These are phyloP conservation scores for Pelochelys cantorii DNA, from an alignment of 2,797 vertebrate genomes.

Conservation along the genomic window DNA sequence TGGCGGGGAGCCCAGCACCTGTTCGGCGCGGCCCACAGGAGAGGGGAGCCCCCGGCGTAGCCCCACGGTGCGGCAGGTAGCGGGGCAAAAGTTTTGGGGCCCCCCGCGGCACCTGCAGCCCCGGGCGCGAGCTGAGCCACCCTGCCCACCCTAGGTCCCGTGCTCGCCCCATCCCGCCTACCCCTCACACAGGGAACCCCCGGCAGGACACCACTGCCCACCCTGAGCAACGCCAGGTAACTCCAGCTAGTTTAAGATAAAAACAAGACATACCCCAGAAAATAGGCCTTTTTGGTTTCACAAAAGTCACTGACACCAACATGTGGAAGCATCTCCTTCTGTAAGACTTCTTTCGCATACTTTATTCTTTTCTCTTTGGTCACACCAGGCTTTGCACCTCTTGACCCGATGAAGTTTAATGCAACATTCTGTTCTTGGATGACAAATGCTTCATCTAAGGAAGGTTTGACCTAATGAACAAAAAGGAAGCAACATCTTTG, in stretches of 20 bases:
- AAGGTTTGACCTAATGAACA: conserved; percentile 91
- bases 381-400: conserved; percentile 97
- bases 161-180: too few relatives aligned
- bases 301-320: conserved; percentile 99
- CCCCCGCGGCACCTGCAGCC: too few relatives aligned
- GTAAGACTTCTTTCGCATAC: conserved; percentile 97
- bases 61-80: too few relatives aligned
- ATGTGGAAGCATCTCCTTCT: conserved; percentile 98
- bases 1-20: too few relatives aligned
- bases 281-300: conserved; percentile 99
- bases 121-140: too few relatives aligned
- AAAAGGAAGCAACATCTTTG: conserved; percentile 17
- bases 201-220: too few relatives aligned
- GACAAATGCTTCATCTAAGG: conserved; percentile 97
- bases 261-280: conserved; percentile 88
- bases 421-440: conserved; percentile 99
- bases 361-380: conserved; percentile 98
- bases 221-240: too few relatives aligned
- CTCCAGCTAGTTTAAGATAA: conserved; percentile 31
- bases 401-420: conserved; percentile 97
- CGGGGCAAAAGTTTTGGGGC: too few relatives aligned
- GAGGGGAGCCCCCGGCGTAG: too few relatives aligned
- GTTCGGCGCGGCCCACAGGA: too few relatives aligned
- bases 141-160: too few relatives aligned
- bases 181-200: too few relatives aligned